Percentiles rank a stretch among this genome's conserved stretches.
Conservation (phyloP, 2,888 invertebrate species). For the Leptinotarsa rubiginosa region DNA sequence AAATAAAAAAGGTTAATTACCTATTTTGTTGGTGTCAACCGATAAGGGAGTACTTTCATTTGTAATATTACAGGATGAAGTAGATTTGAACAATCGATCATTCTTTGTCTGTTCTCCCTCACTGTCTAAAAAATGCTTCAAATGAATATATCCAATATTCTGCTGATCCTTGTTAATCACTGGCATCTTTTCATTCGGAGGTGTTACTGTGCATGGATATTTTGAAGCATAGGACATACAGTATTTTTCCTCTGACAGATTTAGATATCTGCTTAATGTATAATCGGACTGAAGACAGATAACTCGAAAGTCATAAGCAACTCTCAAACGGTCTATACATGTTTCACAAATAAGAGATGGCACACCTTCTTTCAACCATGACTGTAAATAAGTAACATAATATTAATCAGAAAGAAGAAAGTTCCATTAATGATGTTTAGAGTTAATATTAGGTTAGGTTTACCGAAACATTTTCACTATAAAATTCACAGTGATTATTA, state of each 20-base stretch:
- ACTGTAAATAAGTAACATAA: slow-evolving; percentile 49
- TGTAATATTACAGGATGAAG: slow-evolving; percentile 52
- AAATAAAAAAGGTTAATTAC: not conserved
- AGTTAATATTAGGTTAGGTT: no score
- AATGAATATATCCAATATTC: slow-evolving; percentile 60
- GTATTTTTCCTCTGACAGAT: slow-evolving; percentile 48
- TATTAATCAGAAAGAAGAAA: no score
- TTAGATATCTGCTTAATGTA: slow-evolving; percentile 55
- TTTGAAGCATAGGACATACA: not conserved
- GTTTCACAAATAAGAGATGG: slow-evolving; percentile 60
- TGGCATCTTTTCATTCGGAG: slow-evolving; percentile 50
- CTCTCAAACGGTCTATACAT: slow-evolving; percentile 60
- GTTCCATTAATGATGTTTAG: no score
- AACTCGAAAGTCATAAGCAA: slow-evolving; percentile 62
- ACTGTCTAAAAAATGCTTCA: slow-evolving; percentile 63
- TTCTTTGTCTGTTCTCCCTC: slow-evolving; percentile 58
- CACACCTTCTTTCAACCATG: slow-evolving; percentile 61
- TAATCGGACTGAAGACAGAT: slow-evolving; percentile 61
- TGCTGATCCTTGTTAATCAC: slow-evolving; percentile 57
- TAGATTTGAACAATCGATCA: slow-evolving; percentile 51
- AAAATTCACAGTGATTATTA: no score
- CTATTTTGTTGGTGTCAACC: not conserved
- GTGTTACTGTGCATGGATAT: slow-evolving; percentile 53
- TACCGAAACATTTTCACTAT: no score
- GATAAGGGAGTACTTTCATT: slow-evolving; percentile 48